These are phyloP conservation scores for Wasmannia auropunctata DNA, from an alignment of 1,140 invertebrate genomes.

Conservation along the genomic window DNA sequence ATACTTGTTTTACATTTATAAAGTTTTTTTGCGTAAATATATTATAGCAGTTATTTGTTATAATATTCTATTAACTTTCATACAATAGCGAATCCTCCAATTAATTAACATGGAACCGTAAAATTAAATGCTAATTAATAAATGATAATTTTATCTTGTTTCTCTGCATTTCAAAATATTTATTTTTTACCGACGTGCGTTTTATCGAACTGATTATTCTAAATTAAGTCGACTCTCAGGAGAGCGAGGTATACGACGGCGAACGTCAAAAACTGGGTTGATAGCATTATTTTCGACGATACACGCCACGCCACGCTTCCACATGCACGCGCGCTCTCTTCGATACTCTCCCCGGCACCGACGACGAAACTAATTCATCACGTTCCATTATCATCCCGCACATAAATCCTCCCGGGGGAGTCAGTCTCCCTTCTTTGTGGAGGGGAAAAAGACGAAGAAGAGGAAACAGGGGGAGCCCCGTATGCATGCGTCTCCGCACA, in stretches of 20 bases:
- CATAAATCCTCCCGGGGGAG: conserved; percentile 46
- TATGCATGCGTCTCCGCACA: conserved; percentile 39
- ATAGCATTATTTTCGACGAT: conserved; percentile 13
- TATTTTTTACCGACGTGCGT: neutral
- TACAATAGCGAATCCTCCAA: no score
- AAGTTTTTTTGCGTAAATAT: neutral
- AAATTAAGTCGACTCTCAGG: neutral
- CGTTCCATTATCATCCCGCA: conserved; percentile 53
- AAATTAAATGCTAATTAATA: no score
- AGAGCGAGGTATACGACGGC: neutral
- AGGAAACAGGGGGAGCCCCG: conserved; percentile 21
- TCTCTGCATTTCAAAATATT: neutral
- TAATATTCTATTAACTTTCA: no score
- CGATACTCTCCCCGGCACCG: neutral
- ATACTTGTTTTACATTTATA: neutral
- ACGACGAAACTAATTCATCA: conserved; percentile 45
- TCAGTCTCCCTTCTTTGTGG: conserved; percentile 27
- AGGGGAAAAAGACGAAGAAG: neutral
- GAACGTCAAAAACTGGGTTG: conserved; percentile 17
- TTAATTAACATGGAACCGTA: no score
- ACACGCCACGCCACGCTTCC: neutral
- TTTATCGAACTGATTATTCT: conserved; percentile 12
- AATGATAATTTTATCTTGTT: neutral
- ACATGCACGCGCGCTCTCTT: neutral
- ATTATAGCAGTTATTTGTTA: no score